These are phyloP conservation scores for Megathymus violae DNA, from an alignment of 1,140 invertebrate genomes.

Conservation along the genomic window DNA sequence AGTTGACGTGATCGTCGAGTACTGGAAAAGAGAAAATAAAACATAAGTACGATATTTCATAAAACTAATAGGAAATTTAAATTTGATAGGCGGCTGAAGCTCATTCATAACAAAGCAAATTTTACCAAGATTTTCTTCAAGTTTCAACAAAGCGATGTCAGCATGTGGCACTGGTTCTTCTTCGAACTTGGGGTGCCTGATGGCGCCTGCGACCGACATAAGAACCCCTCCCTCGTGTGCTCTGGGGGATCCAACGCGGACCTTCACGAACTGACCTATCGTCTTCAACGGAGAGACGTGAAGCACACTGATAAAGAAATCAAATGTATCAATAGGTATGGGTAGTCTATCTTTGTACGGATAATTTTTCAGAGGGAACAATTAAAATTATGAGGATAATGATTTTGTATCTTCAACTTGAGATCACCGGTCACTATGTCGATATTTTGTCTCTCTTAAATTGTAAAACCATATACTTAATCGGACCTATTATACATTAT, in stretches of 20 bases:
- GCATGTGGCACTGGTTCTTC: constrained; percentile 77
- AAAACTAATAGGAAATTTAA: no score
- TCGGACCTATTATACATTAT: no score
- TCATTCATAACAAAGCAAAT: background rate
- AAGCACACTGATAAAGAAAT: constrained; percentile 59
- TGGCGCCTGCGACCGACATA: constrained; percentile 63
- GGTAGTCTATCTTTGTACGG: no score
- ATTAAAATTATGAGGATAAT: no score
- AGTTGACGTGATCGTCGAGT: constrained; percentile 50
- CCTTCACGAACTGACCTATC: constrained; percentile 63
- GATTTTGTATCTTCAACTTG: no score
- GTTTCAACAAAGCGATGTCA: constrained; percentile 68
- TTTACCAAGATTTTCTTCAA: constrained; percentile 63
- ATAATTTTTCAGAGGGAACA: no score
- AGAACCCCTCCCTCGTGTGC: constrained; percentile 64
- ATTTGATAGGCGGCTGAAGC: no score
- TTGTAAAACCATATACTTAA: no score
- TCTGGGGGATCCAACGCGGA: constrained; percentile 62
- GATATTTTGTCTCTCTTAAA: no score
- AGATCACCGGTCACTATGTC: no score
- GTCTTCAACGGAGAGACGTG: constrained; percentile 68
- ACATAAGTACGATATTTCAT: no score
- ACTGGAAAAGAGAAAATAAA: constrained; percentile 52
- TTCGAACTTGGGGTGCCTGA: constrained; percentile 74
- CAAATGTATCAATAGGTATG: no score